Evolutionary conservation across 2,113 vertebrate genomes (phyloP).

Genomic region (Chloropsis hardwickii): DNA sequence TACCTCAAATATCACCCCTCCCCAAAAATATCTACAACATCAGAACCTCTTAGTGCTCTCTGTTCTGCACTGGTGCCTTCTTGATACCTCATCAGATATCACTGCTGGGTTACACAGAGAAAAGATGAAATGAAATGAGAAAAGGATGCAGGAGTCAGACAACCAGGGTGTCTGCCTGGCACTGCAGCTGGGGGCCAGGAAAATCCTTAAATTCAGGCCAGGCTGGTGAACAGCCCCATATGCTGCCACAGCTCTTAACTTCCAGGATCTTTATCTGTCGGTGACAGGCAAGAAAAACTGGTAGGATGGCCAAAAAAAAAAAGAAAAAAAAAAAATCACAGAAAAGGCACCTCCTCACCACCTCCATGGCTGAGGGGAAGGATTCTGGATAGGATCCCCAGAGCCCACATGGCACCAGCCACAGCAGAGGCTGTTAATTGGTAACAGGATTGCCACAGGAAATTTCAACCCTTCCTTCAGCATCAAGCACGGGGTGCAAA

Average conservation of each 20-base stretch:
- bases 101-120: background rate
- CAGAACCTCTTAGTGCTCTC: background rate
- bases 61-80: background rate
- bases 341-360: background rate
- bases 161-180: background rate
- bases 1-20: background rate
- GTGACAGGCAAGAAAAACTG: background rate
- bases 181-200: background rate
- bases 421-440: background rate
- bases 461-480: background rate
- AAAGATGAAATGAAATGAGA: background rate
- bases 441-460: background rate
- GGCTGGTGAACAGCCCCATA: background rate
- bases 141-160: background rate
- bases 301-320: background rate
- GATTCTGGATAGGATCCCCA: background rate
- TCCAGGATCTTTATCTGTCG: background rate
- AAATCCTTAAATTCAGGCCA: background rate
- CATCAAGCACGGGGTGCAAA: background rate
- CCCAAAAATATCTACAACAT: background rate
- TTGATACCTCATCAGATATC: background rate
- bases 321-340: background rate
- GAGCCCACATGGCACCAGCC: background rate
- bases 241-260: background rate
- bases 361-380: background rate